Evolutionary conservation across 2,888 invertebrate genomes (phyloP), one percentile per base, ranked within the genome.

Genomic region (Nematopogon swammerdamellus): DNA sequence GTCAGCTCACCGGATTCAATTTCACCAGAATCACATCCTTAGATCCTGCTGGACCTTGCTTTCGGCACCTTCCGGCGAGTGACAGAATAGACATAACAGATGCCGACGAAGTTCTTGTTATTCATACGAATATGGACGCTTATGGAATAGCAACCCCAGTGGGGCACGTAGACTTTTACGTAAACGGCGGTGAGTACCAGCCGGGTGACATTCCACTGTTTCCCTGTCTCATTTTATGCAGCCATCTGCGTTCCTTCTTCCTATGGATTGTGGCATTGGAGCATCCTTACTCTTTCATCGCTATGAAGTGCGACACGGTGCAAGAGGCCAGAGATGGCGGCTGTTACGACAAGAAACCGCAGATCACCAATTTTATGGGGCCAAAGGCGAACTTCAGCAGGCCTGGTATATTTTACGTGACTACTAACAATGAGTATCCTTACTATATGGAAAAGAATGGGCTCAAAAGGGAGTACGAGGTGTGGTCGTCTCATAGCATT

Each of bases 361-460:
- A 51, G 18, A 55, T 62, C 0, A 68, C 67, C 0, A 70, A 70
- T 43, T 14, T 63, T 0, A 2, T 68, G 8, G 69, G 68, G 1
- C 30, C 56, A 2, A 60, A 60, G n/a, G 59, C 59, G 0, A 42
- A 70, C 53, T 59, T 42, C 10, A 60, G 46, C 47, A 60, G 54
- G 47, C 49, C 59, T 3, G 70, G 70, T 0, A 59, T 68, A 4
- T 70, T 61, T 50, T 70, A 57, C 54, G 51, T 70, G 42, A 57
- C 63, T 0, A 68, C 70, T 0, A 52, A 54, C 3, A 62, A 66
- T 49, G 58, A 55, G 43, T 70, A 58, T 29, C 75, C 75, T 0
- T 75, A 67, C 52, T 67, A 56, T 54, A 56, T 74, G 49, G 72
- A 68, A 0, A 55, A 63, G 16, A 67, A 65, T n/a, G 75, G 75